Evolutionary conservation across 1,140 invertebrate genomes (phyloP), one percentile per base, ranked within the genome.

Genomic region (Drosophila quadrilineata): DNA sequence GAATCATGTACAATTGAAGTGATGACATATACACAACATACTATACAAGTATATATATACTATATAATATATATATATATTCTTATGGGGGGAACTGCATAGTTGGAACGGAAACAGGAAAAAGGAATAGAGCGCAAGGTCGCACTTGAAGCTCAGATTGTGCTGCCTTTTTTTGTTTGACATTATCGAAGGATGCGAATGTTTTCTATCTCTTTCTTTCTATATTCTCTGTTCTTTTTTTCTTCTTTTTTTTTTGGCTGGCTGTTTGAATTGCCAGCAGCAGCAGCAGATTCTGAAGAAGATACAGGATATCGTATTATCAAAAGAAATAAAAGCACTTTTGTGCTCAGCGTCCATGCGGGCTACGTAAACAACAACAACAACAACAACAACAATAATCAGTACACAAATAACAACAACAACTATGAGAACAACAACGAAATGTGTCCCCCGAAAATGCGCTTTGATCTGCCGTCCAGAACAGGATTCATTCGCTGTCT

Each of bases 81-180:
- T 35, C 24, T 3, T 50, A 17, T 12, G 19, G 14, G 22, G 6
- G n/a, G 31, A 43, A 22, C 21, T 43, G 41, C 49, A 50, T 50
- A 59, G 62, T 58, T 50, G 35, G 24, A 21, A 22, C 33, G 24
- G 16, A 17, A n/a, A 14, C 6, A 14, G 28, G 38, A 57, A 36
- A 19, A 3, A 21, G 16, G 24, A 41, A 28, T 40, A 54, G 29
- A 26, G 40, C 52, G 43, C 56, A 68, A 71, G 76, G 75, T 82
- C 76, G 62, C 57, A 62, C 56, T 82, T 75, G 54, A 80, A 82
- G 71, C 60, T 69, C 57, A 68, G 75, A 80, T 82, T 80, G 53
- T 67, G 57, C 69, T 77, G 74, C 49, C 74, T 72, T 70, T n/a
- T n/a, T 77, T 77, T 72, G 75, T 79, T 69, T 77, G 75, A 65